Evolutionary conservation across 1,140 invertebrate species (phyloP).

Genomic region (Eueides isabella): DNA sequence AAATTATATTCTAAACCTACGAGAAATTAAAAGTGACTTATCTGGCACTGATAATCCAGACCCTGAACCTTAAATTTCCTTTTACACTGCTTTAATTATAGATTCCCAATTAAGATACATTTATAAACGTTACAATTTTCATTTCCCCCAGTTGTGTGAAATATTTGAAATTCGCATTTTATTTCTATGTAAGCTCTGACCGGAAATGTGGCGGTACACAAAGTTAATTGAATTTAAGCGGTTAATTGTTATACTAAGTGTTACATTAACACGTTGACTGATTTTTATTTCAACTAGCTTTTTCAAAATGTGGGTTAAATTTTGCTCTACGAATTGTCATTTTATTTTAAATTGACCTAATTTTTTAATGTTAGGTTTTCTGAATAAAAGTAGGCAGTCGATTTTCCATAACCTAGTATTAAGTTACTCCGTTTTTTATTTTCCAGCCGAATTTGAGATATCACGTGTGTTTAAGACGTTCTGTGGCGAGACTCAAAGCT

Average conservation of each 20-base stretch:
- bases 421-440: too few species aligned
- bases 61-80: not conserved
- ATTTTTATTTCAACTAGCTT: constrained; percentile 1
- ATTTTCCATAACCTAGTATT: too few species aligned
- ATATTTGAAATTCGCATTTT: constrained; percentile 7
- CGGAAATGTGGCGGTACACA: constrained; percentile 8
- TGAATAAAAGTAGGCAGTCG: too few species aligned
- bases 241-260: constrained; percentile 6
- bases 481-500: too few species aligned
- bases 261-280: constrained; percentile 9
- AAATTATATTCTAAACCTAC: too few species aligned
- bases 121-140: not conserved
- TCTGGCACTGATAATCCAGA: not conserved
- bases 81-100: constrained; percentile 2
- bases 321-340: not conserved
- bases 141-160: not conserved
- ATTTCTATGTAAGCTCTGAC: constrained; percentile 2
- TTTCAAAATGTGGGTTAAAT: not conserved
- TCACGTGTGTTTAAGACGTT: too few species aligned
- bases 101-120: not conserved
- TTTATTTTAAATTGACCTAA: not conserved
- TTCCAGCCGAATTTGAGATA: too few species aligned
- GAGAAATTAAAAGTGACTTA: not conserved
- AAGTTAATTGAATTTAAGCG: constrained; percentile 13
- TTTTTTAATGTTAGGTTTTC: not conserved